Base-by-base conservation (phyloP, 2,797 vertebrate species). In the Myotis vivesi region DNA sequence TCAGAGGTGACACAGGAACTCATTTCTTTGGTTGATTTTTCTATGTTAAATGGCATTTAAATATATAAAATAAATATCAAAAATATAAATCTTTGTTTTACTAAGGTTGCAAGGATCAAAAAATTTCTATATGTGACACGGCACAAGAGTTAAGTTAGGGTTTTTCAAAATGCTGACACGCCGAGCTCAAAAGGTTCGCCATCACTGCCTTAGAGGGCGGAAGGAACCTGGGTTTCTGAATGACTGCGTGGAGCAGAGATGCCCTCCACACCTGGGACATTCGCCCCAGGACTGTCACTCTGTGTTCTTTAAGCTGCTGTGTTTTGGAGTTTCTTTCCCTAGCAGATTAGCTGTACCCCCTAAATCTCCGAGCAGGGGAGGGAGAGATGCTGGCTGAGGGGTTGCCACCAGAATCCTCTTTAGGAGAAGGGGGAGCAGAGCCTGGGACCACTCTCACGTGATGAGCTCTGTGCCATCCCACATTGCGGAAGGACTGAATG, bases 121-220 rank as follows among this genome's bases (percentile, higher is more conserved):
- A 44, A 10, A 44, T 44, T 10, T 44, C 41, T 44, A 10, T 44
- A 44, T 44, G 41, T 44, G 41, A 44, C 41, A 10, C 41, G 9
- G 41, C 41, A 10, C 41, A 9, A 44, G 41, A 44, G 41, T 44
- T 44, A 10, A 44, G 41, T 44, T 11, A 44, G 41, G 41, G 41
- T 44, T 44, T 44, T 44, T 44, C 41, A 10, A 44, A 44, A 44
- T 44, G 41, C 41, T 44, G 41, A 44, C 41, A 44, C 9, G 41
- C 41, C 41, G 9, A 44, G 41, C 41, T 44, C 41, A 44, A 9
- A 44, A 44, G 41, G 41, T 44, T 44, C 41, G 9, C 41, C 41
- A 51, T 51, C 49, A 1, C 12, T 51, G 44, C 41, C 68, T 19
- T 5, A 5, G 0, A 2, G 17, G 11, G 0, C 9, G 33, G 76